phyloP scores from a whole-genome alignment of 2,113 vertebrate genomes.

The Nothoprocta pentlandii region DNA sequence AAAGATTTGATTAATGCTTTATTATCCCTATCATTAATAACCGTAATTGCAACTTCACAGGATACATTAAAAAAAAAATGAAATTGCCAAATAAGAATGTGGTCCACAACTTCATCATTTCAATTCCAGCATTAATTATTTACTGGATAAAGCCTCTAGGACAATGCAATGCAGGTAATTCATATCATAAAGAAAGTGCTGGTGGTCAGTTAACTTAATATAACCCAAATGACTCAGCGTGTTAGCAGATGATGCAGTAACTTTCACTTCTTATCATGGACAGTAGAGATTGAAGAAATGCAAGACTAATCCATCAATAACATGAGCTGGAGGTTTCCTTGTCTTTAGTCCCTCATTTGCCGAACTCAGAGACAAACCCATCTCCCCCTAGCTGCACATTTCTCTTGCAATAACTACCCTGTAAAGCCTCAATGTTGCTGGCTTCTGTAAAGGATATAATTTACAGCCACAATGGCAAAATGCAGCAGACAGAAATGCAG shows the following conservation, averaged over 20 bases:
- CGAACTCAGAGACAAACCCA: not conserved
- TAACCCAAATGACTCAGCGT: slow-evolving; percentile 72
- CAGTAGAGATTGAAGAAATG: not conserved
- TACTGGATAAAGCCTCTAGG: slow-evolving; percentile 69
- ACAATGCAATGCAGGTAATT: slow-evolving; percentile 73
- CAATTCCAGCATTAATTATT: slow-evolving; percentile 80
- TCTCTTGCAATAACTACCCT: not conserved
- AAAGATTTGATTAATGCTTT: slow-evolving; percentile 66
- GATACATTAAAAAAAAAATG: not conserved
- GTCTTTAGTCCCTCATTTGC: not conserved
- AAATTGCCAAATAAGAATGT: not conserved
- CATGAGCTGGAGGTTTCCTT: accelerated
- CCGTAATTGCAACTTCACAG: slow-evolving; percentile 17
- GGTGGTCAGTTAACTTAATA: slow-evolving; percentile 72
- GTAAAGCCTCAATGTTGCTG: not conserved
- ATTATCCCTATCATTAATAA: slow-evolving; percentile 51
- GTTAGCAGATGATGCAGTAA: slow-evolving; percentile 72
- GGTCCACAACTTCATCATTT: slow-evolving; percentile 66
- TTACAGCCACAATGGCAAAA: not conserved
- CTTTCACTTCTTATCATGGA: not conserved
- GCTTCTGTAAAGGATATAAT: not conserved
- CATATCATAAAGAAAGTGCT: slow-evolving; percentile 61
- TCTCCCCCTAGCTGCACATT: not conserved
- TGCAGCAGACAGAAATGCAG: not conserved
- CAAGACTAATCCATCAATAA: not conserved